A percentile compares a stretch with the other conserved stretches of the same genome.
Conservation (phyloP, 2,888 invertebrate species). For the Cantharis nigra region DNA sequence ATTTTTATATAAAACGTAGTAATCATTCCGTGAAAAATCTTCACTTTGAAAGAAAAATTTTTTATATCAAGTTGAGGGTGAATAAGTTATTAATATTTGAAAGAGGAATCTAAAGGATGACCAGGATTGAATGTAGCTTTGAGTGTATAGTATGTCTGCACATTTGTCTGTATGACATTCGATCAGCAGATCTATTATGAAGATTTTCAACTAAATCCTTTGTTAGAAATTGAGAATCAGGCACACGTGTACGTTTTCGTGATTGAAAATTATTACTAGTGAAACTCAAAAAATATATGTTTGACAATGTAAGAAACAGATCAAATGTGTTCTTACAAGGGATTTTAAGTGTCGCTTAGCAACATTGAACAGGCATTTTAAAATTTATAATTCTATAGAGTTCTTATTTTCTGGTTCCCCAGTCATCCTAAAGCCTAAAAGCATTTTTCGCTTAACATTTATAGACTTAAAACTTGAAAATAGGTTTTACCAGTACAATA, state of each 20-base stretch:
- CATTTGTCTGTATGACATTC: not conserved
- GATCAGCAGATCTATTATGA: not conserved
- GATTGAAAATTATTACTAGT: not conserved
- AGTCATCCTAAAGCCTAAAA: not conserved
- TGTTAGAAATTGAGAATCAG: not conserved
- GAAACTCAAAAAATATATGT: not conserved
- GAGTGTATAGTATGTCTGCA: not conserved
- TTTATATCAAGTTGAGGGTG: not conserved
- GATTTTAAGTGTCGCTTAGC: not conserved
- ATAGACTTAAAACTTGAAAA: not conserved
- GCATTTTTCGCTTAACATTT: slow-evolving; percentile 1
- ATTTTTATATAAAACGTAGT: not conserved
- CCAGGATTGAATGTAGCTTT: not conserved
- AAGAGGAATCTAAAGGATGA: not conserved
- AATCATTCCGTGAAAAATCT: not conserved
- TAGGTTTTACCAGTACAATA: not conserved
- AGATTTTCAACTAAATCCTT: not conserved
- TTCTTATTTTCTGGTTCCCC: not conserved
- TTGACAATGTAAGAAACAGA: not conserved
- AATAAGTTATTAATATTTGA: not conserved
- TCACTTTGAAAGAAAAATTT: not conserved
- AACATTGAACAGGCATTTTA: not conserved
- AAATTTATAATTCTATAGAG: not conserved
- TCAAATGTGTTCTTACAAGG: not conserved
- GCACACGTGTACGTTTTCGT: not conserved